Evolutionary conservation across 2,888 invertebrate species (phyloP), one percentile per base, ranked within the genome.

Genomic region (Villa cingulata): DNA sequence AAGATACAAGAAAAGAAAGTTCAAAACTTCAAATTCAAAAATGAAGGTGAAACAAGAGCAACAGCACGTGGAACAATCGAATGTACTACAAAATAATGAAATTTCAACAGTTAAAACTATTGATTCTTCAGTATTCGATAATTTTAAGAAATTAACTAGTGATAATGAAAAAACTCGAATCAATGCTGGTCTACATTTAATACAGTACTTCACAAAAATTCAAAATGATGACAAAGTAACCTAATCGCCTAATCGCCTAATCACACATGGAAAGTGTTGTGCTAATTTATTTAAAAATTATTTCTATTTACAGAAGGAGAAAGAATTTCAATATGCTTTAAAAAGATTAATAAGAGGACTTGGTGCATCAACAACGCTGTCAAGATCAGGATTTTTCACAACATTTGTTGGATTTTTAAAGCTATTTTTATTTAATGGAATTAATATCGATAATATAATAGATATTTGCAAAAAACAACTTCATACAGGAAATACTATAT

Each of bases 311-410:
- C 23, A 23, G 23, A 23, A 23, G 7, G 23, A 17, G 19, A 46
- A 75, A 61, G 83, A 85, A 61, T 54, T 80, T 14, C 69, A 74
- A 41, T 85, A 86, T 67, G 75, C 77, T 0, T 60, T 87, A 34
- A 78, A 75, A 53, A 73, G 86, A 55, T 65, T 86, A 43, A 72
- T 87, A 4, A 72, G 83, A 55, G 85, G 86, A 51, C 68, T 85
- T 51, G 84, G 84, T 32, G 79, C 86, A 2, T 77, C 81, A 18
- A 72, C 78, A 37, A 72, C 74, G 19, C 71, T 72, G 19, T 74
- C 80, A 29, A 74, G 81, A 55, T 74, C 76, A 48, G 84, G 85
- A 20, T 83, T 80, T 65, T 86, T 78, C 61, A 74, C 79, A 1
- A 75, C 80, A 12, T 69, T 87, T 15, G 78, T 80, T n/a, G 73